phyloP scores from a whole-genome alignment of 2,113 vertebrate species.

The Taxidea taxus region DNA sequence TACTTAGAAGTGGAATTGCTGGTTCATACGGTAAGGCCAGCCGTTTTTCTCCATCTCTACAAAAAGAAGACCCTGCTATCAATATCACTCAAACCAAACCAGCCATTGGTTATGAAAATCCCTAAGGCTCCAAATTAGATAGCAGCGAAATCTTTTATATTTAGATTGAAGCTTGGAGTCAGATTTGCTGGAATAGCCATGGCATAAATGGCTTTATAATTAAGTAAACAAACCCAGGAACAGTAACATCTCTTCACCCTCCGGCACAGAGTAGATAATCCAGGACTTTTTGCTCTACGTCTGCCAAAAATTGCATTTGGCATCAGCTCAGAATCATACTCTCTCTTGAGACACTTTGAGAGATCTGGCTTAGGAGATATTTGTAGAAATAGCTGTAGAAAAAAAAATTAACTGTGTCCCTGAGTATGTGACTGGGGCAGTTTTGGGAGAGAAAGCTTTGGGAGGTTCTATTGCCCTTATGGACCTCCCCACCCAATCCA shows the following conservation, averaged over 20 bases:
- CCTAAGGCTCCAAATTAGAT: not conserved
- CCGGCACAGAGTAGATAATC: conserved; percentile 39
- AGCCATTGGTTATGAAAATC: not conserved
- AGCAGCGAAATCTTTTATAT: conserved; percentile 35
- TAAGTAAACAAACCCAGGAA: conserved; percentile 44
- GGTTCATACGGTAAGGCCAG: not conserved
- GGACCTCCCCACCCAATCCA: not conserved
- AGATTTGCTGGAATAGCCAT: conserved; percentile 5
- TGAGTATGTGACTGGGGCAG: not conserved
- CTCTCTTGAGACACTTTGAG: conserved; percentile 37
- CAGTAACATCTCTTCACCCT: conserved; percentile 27
- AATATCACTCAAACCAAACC: not conserved
- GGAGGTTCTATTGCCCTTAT: not conserved
- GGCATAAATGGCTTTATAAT: conserved; percentile 48
- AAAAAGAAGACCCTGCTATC: not conserved
- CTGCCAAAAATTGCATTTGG: conserved; percentile 64
- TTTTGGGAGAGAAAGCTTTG: not conserved
- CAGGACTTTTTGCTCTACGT: conserved; percentile 28
- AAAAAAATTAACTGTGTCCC: not conserved
- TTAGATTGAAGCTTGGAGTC: conserved; percentile 36
- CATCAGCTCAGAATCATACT: conserved; percentile 25
- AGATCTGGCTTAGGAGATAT: not conserved
- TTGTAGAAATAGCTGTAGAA: not conserved
- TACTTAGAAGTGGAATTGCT: not conserved
- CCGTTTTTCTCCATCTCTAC: not conserved